phyloP scores from a whole-genome alignment of 92 coral and sea anemone species.

The Phenganax marumi region DNA sequence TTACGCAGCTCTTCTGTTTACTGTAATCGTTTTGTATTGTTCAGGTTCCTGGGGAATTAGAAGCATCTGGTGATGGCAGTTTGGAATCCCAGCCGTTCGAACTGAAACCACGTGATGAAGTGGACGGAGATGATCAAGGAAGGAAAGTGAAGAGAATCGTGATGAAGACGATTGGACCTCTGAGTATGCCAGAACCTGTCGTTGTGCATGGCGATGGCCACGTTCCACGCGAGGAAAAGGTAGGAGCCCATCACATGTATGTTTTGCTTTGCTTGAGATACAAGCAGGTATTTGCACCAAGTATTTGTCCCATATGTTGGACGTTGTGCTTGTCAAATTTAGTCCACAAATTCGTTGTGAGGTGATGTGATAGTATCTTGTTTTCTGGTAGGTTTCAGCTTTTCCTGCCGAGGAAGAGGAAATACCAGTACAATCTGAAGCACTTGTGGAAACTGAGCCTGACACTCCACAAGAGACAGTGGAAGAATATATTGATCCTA shows the following conservation, averaged over 20 bases:
- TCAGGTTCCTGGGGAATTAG: constrained; percentile 18
- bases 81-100: constrained; percentile 40
- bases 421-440: constrained; percentile 44
- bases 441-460: constrained; percentile 31
- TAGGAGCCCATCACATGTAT: neutral
- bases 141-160: constrained; percentile 26
- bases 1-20: neutral
- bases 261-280: neutral
- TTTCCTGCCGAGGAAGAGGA: constrained; percentile 26
- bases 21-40: neutral
- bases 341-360: too few relatives aligned
- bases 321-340: too few relatives aligned
- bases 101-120: constrained; percentile 17
- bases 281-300: too few relatives aligned
- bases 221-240: constrained; percentile 25
- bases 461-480: constrained; percentile 52
- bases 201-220: constrained; percentile 6
- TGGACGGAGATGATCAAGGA: constrained; percentile 5
- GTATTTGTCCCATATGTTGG: too few relatives aligned
- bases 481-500: constrained; percentile 70
- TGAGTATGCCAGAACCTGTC: constrained; percentile 22
- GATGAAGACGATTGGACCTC: constrained; percentile 26
- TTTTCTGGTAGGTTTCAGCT: neutral
- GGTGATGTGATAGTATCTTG: too few relatives aligned
- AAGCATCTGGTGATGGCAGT: constrained; percentile 1